phyloP scores from a whole-genome alignment of 1,140 invertebrate species.

The Drosophila suzukii region DNA sequence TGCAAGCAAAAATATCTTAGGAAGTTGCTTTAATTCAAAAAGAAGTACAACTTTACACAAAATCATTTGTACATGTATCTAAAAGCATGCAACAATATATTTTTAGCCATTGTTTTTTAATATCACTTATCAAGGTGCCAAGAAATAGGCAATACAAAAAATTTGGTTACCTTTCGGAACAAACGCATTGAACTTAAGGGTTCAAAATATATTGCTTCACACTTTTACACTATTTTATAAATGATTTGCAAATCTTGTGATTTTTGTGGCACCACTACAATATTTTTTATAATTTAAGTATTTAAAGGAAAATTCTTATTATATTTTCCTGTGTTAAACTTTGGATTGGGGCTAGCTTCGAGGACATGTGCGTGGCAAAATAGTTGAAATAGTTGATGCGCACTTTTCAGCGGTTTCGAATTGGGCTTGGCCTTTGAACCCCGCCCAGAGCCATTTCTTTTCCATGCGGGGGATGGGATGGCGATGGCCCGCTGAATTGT shows the following conservation, averaged over 20 bases:
- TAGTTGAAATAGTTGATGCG: conserved; percentile 82
- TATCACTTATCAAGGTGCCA: too few species aligned
- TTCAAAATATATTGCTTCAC: too few species aligned
- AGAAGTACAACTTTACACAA: neutral
- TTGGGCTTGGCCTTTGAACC: conserved; percentile 73
- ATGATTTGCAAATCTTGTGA: too few species aligned
- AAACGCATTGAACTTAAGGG: too few species aligned
- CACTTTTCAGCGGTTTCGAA: conserved; percentile 76
- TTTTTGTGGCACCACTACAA: too few species aligned
- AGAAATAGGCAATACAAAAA: too few species aligned
- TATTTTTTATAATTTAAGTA: neutral
- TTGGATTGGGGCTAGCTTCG: conserved; percentile 6
- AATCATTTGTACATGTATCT: too few species aligned
- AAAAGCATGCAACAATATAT: too few species aligned
- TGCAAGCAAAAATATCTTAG: too few species aligned
- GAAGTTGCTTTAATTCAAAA: neutral
- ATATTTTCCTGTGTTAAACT: conserved; percentile 1
- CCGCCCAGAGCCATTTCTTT: conserved; percentile 22
- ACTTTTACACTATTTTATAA: too few species aligned
- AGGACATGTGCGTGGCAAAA: conserved; percentile 78
- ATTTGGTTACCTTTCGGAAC: too few species aligned
- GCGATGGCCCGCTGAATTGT: conserved; percentile 68
- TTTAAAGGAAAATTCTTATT: neutral
- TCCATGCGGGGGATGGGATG: neutral
- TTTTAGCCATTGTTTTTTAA: too few species aligned